These are phyloP conservation scores for Butastur rufipennis DNA, from an alignment of 2,113 vertebrate genomes.

Conservation along the genomic window DNA sequence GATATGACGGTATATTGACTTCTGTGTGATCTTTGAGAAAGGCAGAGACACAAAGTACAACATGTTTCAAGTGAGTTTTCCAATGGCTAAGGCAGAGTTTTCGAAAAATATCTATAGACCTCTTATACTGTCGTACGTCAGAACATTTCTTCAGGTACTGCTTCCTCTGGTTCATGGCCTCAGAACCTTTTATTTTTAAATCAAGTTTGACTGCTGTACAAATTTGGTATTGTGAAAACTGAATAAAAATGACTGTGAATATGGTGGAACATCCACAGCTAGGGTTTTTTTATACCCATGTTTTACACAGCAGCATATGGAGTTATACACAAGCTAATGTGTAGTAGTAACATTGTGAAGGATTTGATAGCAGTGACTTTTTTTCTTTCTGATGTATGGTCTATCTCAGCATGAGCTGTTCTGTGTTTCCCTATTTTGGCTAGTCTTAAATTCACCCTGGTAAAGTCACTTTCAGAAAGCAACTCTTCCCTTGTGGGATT, in stretches of 20 bases:
- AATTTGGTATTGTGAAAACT: neutral
- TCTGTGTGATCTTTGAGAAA: neutral
- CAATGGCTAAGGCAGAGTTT: neutral
- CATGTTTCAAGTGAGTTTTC: neutral
- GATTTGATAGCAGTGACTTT: neutral
- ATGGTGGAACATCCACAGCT: neutral
- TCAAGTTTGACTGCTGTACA: neutral
- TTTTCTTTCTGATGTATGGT: neutral
- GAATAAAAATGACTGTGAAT: neutral
- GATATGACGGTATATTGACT: neutral
- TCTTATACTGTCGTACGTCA: neutral
- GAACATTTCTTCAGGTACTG: neutral
- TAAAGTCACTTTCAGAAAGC: conserved; percentile 4
- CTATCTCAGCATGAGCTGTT: neutral
- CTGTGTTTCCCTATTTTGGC: neutral
- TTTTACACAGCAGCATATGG: neutral
- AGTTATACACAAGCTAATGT: neutral
- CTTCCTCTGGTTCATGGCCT: neutral
- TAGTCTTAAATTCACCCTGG: neutral
- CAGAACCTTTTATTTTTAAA: neutral
- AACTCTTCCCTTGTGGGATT: neutral
- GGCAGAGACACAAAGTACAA: neutral
- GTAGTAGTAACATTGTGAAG: neutral
- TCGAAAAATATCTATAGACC: neutral
- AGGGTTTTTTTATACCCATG: neutral